These are phyloP conservation scores for Patella vulgata DNA, from an alignment of 1,140 invertebrate genomes.

Conservation along the genomic window DNA sequence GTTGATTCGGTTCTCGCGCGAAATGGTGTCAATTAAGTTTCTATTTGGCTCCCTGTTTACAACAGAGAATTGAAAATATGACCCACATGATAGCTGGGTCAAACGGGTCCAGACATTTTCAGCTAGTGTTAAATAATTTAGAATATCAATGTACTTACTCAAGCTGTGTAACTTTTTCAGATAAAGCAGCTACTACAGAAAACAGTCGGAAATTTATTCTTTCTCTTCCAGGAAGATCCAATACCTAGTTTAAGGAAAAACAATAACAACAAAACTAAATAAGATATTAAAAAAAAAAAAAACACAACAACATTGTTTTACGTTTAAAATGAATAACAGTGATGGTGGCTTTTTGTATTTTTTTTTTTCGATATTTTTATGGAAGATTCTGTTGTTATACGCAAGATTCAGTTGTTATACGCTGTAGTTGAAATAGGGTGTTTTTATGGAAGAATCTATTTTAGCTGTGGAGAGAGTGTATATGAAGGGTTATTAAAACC, in stretches of 20 bases:
- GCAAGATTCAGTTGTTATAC: too few species aligned
- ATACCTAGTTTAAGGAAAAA: constrained; percentile 43
- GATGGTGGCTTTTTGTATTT: too few species aligned
- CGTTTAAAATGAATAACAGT: neutral
- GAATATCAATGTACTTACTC: constrained; percentile 56
- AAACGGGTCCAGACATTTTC: neutral
- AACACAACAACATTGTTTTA: neutral
- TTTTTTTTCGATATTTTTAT: neutral
- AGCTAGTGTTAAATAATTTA: neutral
- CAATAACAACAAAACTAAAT: neutral
- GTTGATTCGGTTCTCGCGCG: too few species aligned
- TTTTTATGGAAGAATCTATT: too few species aligned
- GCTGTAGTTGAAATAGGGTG: too few species aligned
- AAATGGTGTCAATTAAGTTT: too few species aligned
- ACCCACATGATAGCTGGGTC: neutral
- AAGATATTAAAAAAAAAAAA: neutral
- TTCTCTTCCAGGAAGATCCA: constrained; percentile 53
- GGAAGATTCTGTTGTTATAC: too few species aligned
- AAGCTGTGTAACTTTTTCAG: constrained; percentile 63
- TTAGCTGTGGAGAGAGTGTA: too few species aligned
- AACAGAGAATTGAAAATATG: too few species aligned
- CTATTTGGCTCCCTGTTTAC: too few species aligned
- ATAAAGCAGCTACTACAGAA: constrained; percentile 59
- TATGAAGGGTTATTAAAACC: too few species aligned
- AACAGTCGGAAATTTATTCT: constrained; percentile 63